Percentiles rank a stretch among this genome's conserved stretches.
Conservation (phyloP, 2,888 invertebrate species). For the Aethes cnicana region DNA sequence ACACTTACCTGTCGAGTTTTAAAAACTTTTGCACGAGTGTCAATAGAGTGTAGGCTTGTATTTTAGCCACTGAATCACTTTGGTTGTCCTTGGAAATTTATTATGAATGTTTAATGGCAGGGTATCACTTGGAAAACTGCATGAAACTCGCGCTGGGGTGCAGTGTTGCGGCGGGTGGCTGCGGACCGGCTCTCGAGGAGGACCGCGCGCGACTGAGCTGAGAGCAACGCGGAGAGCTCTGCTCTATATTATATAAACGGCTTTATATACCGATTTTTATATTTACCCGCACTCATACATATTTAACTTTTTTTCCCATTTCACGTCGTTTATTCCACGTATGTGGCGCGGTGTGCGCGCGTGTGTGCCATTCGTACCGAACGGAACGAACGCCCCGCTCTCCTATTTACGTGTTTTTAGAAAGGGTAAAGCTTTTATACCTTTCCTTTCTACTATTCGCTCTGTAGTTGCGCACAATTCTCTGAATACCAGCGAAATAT, state of each 20-base stretch:
- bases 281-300: constrained; percentile 82
- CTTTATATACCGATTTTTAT: constrained; percentile 81
- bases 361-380: constrained; percentile 67
- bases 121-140: constrained; percentile 5
- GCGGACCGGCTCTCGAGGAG: constrained; percentile 42
- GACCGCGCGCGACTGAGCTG: constrained; percentile 69
- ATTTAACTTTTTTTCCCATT: constrained; percentile 83
- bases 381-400: constrained; percentile 54
- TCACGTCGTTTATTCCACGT: constrained; percentile 78
- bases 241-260: constrained; percentile 75
- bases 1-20: constrained; percentile 33
- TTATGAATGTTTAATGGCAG: constrained; percentile 18
- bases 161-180: constrained; percentile 35
- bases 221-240: constrained; percentile 56
- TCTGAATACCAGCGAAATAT: constrained; percentile 71
- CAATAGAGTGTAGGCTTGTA: constrained; percentile 26
- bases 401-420: constrained; percentile 80
- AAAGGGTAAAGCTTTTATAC: constrained; percentile 81
- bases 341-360: constrained; percentile 60
- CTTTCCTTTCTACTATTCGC: constrained; percentile 75
- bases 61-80: constrained; percentile 28
- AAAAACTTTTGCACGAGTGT: constrained; percentile 30
- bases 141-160: constrained; percentile 27
- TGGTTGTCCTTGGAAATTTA: constrained; percentile 5
- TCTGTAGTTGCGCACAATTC: constrained; percentile 69